These are phyloP conservation scores for Takifugu ocellatus DNA, from an alignment of 2,797 vertebrate genomes.

Conservation along the genomic window DNA sequence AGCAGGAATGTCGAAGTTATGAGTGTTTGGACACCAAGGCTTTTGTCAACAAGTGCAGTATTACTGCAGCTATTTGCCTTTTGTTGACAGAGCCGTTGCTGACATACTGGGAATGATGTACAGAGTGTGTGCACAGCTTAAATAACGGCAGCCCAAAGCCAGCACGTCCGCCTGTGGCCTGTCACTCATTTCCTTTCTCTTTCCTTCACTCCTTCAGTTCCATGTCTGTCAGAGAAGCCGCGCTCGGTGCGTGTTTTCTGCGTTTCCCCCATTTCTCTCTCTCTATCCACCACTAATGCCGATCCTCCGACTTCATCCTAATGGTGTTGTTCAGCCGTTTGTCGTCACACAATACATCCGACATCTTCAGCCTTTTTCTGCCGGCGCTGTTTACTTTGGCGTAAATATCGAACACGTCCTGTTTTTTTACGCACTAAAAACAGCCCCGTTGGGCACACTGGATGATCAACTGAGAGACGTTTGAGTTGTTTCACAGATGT, in stretches of 20 bases:
- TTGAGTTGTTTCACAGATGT: constrained; percentile 22
- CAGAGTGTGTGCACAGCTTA: constrained; percentile 36
- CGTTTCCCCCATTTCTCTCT: constrained; percentile 2
- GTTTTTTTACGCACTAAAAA: constrained; percentile 14
- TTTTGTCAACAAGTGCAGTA: constrained; percentile 58
- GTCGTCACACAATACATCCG: constrained; percentile 31
- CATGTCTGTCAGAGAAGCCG: constrained; percentile 21
- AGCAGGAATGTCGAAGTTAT: constrained; percentile 37
- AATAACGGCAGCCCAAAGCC: constrained; percentile 16
- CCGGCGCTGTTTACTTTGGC: constrained; percentile 26
- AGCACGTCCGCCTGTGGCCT: constrained; percentile 1
- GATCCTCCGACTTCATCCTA: constrained; percentile 6
- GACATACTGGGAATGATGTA: constrained; percentile 20
- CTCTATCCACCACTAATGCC: constrained; percentile 26
- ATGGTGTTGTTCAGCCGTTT: constrained; percentile 22
- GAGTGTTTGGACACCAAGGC: constrained; percentile 50
- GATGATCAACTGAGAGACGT: constrained; percentile 19
- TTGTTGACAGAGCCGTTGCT: constrained; percentile 27
- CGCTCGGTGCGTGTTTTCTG: background rate
- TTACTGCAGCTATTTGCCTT: constrained; percentile 46
- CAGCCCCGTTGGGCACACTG: constrained; percentile 9
- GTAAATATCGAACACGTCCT: constrained; percentile 14
- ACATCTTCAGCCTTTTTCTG: constrained; percentile 28
- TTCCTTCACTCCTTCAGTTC: constrained; percentile 14
- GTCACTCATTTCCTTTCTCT: constrained; percentile 4